phyloP scores from a whole-genome alignment of 2,797 vertebrate genomes.

The Zenarchopterus dispar region DNA sequence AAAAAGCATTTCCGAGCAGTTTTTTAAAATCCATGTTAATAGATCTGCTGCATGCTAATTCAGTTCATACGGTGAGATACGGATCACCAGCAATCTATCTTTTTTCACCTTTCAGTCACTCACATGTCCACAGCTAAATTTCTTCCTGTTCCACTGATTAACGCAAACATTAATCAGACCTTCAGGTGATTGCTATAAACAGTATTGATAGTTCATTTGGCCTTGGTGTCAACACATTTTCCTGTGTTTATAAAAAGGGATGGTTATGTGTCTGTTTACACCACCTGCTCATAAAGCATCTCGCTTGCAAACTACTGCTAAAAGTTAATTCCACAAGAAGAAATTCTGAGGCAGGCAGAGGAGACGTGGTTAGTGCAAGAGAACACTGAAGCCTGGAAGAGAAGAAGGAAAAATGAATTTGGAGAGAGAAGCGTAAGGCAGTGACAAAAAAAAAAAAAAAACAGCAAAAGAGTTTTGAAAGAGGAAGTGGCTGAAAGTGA shows the following conservation, averaged over 20 bases:
- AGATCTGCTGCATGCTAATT: neutral
- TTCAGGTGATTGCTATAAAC: conserved; percentile 74
- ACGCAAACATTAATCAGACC: conserved; percentile 76
- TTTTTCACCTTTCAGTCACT: conserved; percentile 32
- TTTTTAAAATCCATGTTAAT: conserved; percentile 6
- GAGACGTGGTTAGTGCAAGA: conserved; percentile 21
- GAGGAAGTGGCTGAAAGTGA: conserved; percentile 45
- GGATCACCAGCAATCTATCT: conserved; percentile 10
- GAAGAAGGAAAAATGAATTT: conserved; percentile 57
- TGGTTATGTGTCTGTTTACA: conserved; percentile 47
- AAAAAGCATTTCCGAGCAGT: conserved; percentile 10
- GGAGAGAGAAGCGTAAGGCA: conserved; percentile 55
- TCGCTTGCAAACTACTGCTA: conserved; percentile 26
- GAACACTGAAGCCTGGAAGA: conserved; percentile 45
- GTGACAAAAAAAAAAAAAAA: conserved; percentile 24
- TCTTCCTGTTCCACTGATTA: conserved; percentile 68
- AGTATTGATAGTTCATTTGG: conserved; percentile 61
- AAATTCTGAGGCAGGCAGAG: conserved; percentile 27
- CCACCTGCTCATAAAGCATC: conserved; percentile 67
- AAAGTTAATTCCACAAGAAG: conserved; percentile 27
- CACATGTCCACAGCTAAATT: conserved; percentile 39
- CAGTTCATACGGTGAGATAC: conserved; percentile 18
- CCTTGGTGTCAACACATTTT: conserved; percentile 60
- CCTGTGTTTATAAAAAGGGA: conserved; percentile 68
- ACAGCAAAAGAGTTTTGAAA: conserved; percentile 44